phyloP scores from a whole-genome alignment of 2,797 vertebrate species.

The Anguilla obscura region DNA sequence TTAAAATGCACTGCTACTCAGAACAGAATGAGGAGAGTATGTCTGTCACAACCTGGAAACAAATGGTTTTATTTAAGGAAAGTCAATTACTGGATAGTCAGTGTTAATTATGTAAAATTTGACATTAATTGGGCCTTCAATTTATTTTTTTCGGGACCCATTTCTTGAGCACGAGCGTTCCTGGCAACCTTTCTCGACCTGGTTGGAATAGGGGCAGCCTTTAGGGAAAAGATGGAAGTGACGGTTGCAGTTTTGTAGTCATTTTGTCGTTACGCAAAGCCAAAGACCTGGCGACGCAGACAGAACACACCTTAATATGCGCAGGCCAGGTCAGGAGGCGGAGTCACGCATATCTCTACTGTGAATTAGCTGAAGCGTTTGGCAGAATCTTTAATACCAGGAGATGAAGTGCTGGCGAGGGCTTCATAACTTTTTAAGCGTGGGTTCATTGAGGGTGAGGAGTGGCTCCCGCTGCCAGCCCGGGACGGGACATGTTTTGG shows the following conservation, averaged over 20 bases:
- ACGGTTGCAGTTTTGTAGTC: not conserved
- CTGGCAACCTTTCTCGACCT: constrained; percentile 25
- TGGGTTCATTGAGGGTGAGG: constrained; percentile 69
- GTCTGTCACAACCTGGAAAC: constrained; percentile 44
- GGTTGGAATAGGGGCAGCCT: constrained; percentile 41
- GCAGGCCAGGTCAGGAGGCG: constrained; percentile 37
- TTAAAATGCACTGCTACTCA: constrained; percentile 54
- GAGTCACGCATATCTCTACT: constrained; percentile 45
- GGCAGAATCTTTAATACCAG: constrained; percentile 41
- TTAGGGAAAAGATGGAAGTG: constrained; percentile 44
- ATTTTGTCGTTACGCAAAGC: constrained; percentile 44
- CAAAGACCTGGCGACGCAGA: constrained; percentile 43
- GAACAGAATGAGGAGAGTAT: constrained; percentile 56
- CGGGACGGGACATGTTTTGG: constrained; percentile 40
- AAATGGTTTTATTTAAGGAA: constrained; percentile 11
- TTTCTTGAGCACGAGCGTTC: constrained; percentile 54
- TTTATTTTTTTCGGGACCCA: constrained; percentile 32
- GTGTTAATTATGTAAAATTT: constrained; percentile 51
- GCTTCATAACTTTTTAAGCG: constrained; percentile 53
- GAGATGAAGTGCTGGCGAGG: constrained; percentile 27
- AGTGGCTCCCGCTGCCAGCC: constrained; percentile 62
- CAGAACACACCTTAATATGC: constrained; percentile 31
- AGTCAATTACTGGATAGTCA: constrained; percentile 50
- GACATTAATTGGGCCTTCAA: constrained; percentile 26
- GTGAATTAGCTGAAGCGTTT: constrained; percentile 48